Conservation (phyloP, 1,140 invertebrate species). For the Drosophila rhopaloa region DNA sequence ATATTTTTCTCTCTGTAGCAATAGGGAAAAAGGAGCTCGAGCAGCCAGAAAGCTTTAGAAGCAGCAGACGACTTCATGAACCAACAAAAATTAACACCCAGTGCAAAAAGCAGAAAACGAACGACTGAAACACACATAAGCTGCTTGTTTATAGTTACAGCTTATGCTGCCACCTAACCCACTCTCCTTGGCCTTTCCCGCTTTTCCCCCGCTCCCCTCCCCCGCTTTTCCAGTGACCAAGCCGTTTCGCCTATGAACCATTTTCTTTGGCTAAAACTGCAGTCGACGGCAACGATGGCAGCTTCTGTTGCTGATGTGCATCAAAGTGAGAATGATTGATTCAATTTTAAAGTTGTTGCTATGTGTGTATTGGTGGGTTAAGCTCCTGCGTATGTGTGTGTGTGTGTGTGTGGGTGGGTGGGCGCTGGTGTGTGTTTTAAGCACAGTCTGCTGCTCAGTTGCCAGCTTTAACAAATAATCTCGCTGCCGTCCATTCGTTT, state of each 20-base stretch:
- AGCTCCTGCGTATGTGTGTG: slow-evolving; percentile 14
- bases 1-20: slow-evolving; percentile 7
- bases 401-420: slow-evolving; percentile 18
- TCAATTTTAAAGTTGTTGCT: slow-evolving; percentile 83
- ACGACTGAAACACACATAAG: slow-evolving; percentile 78
- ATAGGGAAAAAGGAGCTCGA: slow-evolving; percentile 20
- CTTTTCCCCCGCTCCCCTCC: neutral
- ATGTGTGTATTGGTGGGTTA: slow-evolving; percentile 41
- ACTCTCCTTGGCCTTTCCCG: neutral
- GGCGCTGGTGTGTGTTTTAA: slow-evolving; percentile 47
- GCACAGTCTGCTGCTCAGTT: slow-evolving; percentile 60
- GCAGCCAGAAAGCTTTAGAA: slow-evolving; percentile 14
- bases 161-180: slow-evolving; percentile 71
- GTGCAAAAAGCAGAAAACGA: slow-evolving; percentile 73
- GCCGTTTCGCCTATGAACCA: slow-evolving; percentile 55
- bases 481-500: slow-evolving; percentile 69
- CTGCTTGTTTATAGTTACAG: slow-evolving; percentile 83
- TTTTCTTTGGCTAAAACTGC: slow-evolving; percentile 75
- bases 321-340: slow-evolving; percentile 84
- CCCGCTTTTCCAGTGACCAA: slow-evolving; percentile 28
- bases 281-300: slow-evolving; percentile 65
- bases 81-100: slow-evolving; percentile 82
- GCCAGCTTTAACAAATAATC: slow-evolving; percentile 72
- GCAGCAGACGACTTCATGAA: slow-evolving; percentile 70
- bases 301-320: slow-evolving; percentile 84